Conservation (phyloP, 2,113 vertebrate genomes). For the Salminus brasiliensis region DNA sequence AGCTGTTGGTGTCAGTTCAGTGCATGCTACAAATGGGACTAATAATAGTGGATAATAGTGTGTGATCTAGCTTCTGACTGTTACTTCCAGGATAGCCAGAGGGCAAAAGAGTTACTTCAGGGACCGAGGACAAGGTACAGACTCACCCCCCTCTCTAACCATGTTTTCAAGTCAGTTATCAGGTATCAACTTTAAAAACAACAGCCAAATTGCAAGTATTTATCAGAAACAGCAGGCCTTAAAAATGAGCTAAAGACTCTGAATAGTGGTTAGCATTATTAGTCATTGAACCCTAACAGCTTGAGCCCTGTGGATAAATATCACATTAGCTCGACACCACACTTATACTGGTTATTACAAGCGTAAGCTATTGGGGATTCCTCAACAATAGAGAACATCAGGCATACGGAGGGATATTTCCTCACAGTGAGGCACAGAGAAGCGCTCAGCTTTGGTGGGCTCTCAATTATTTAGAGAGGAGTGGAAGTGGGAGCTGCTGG, state of each 20-base stretch:
- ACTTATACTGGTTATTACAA: slow-evolving; percentile 50
- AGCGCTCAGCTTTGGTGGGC: slow-evolving; percentile 57
- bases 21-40: not conserved
- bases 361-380: slow-evolving; percentile 61
- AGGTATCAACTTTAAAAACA: not conserved
- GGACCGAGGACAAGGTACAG: not conserved
- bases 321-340: slow-evolving; percentile 46
- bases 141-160: too few species aligned
- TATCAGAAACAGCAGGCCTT: not conserved
- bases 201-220: not conserved
- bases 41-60: not conserved
- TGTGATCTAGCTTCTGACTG: not conserved
- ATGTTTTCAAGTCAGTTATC: too few species aligned
- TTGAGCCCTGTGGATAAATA: slow-evolving; percentile 47
- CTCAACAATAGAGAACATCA: slow-evolving; percentile 43
- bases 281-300: not conserved
- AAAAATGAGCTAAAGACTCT: not conserved
- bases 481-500: slow-evolving; percentile 57
- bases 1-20: too few species aligned
- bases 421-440: slow-evolving; percentile 52
- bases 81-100: not conserved
- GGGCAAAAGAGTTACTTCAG: not conserved
- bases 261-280: not conserved
- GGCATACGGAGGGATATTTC: slow-evolving; percentile 40
- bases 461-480: slow-evolving; percentile 69